Base-by-base conservation (phyloP, 2,888 invertebrate species). In the Matsumyia berberina region DNA sequence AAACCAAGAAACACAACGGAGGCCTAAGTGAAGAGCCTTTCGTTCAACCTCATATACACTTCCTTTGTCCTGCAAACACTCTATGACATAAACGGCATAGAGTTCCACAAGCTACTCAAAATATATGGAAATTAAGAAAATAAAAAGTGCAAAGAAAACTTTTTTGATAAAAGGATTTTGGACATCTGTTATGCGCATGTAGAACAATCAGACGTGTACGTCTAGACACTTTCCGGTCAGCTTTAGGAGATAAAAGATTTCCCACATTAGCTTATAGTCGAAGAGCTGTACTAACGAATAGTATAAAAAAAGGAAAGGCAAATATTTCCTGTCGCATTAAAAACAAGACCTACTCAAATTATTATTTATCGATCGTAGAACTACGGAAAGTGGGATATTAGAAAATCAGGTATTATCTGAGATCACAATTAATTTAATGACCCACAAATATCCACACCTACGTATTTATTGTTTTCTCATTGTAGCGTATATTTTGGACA, bases 401-500 rank as follows among this genome's bases (percentile, higher is more conserved):
- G 73, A 62, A 55, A 64, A 55, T 64, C 64, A 33, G 29, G 29
- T 64, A 42, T 64, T 64, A 64, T 73, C 73, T 11, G 44, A 35
- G 44, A 62, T 76, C 66, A 66, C 57, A 76, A 76, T 76, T 66
- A 66, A 66, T 73, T 73, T 57, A 76, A 76, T 76, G 66, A 49
- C 49, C 46, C 57, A 35, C 66, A 64, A 76, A 55, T 37, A 76
- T 76, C 37, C 57, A 76, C 73, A 64, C 74, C 55, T 66, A 39
- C 66, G 49, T 46, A 57, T 66, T 53, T 76, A 76, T 66, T 57
- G 44, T 66, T 76, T 37, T 49, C 57, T 66, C 31, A 46, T 64
- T 66, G 46, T 46, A 57, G 15, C 37, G 19, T 46, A 31, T 35
- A 74, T 74, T 58, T 74, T 33, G 62, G 62, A n/a, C 72, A 39